phyloP scores from a whole-genome alignment of 2,888 invertebrate genomes.

The Apotomis capreana region DNA sequence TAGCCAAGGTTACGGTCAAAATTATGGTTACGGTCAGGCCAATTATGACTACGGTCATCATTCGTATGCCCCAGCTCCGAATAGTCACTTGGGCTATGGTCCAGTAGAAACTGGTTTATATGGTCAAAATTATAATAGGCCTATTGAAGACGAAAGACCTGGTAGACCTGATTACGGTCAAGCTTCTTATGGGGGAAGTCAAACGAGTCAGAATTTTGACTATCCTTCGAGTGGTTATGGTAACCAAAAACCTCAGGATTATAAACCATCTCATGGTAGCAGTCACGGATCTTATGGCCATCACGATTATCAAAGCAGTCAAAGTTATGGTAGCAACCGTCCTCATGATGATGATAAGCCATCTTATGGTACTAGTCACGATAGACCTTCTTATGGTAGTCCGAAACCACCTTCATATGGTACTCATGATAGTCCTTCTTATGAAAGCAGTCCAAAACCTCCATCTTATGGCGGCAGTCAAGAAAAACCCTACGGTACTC shows the following conservation, averaged over 20 bases:
- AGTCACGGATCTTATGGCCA: constrained; percentile 48
- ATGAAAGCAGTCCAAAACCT: constrained; percentile 29
- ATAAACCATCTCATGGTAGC: constrained; percentile 36
- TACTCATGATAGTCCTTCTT: constrained; percentile 42
- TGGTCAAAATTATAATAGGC: constrained; percentile 51
- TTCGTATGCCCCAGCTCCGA: constrained; percentile 56
- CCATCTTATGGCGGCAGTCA: constrained; percentile 41
- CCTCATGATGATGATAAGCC: constrained; percentile 44
- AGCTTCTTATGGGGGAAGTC: constrained; percentile 41
- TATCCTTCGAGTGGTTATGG: constrained; percentile 43
- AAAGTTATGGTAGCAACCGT: constrained; percentile 42
- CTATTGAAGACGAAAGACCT: constrained; percentile 29
- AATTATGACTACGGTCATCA: constrained; percentile 60
- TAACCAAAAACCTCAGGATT: constrained; percentile 40
- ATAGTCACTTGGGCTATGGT: constrained; percentile 50
- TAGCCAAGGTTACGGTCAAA: constrained; percentile 49
- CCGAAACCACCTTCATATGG: constrained; percentile 38
- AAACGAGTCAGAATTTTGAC: constrained; percentile 18
- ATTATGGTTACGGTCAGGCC: constrained; percentile 53
- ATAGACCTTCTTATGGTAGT: constrained; percentile 45
- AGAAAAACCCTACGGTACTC: constrained; percentile 43
- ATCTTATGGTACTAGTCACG: constrained; percentile 27
- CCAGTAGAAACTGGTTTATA: constrained; percentile 29
- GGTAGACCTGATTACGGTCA: constrained; percentile 36
- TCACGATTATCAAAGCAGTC: constrained; percentile 41